A percentile compares a stretch with the other conserved stretches of the same genome.
Evolutionary conservation across 2,113 vertebrate genomes (phyloP).

Genomic region (Loxodonta africana): DNA sequence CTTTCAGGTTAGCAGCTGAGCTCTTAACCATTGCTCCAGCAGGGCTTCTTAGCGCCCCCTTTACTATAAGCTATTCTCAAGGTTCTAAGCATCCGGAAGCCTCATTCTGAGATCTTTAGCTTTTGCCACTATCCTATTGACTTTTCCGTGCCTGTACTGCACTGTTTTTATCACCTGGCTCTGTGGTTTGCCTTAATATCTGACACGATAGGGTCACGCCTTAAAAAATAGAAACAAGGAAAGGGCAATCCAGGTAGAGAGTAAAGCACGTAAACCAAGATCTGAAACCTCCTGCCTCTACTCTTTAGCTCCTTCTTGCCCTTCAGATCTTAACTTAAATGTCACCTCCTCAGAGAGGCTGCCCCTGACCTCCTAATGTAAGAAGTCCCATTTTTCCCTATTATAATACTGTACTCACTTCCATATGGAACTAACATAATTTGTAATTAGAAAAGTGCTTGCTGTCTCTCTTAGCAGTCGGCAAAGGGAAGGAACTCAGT

Average conservation of each 20-base stretch:
- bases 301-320: background rate
- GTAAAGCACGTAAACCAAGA: rapidly evolving
- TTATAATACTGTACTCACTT: background rate
- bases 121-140: rapidly evolving
- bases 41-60: background rate
- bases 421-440: background rate
- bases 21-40: background rate
- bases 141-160: rapidly evolving
- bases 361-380: too few species aligned
- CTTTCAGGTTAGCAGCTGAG: background rate
- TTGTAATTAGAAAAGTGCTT: background rate
- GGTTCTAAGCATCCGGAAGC: background rate
- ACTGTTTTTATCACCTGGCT: rapidly evolving
- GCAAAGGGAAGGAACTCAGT: background rate
- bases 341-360: background rate
- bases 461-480: background rate
- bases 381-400: background rate
- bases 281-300: background rate
- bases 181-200: background rate
- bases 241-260: background rate
- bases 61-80: rapidly evolving
- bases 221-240: background rate
- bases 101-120: background rate
- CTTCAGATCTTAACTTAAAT: background rate
- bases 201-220: background rate